Conservation (phyloP, 2,113 vertebrate genomes). For the Psophia crepitans region DNA sequence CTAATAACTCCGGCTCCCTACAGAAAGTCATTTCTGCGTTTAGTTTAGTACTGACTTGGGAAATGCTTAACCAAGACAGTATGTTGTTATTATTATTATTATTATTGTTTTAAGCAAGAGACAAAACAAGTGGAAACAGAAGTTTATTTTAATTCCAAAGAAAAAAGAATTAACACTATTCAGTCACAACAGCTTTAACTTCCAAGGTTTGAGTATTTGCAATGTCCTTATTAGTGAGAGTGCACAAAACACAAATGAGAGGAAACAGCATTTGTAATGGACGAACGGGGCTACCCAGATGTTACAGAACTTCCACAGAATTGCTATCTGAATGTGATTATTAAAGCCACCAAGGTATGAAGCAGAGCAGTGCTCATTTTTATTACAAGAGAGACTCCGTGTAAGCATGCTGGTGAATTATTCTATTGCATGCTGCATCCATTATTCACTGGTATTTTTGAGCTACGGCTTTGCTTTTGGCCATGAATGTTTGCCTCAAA, state of each 20-base stretch:
- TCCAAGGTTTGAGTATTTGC: not conserved
- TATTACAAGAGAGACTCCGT: not conserved
- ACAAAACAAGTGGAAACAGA: conserved; percentile 18
- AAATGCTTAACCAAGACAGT: not conserved
- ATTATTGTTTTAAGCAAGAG: not conserved
- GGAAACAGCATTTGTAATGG: not conserved
- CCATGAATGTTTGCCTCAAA: not conserved
- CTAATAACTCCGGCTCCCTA: not conserved
- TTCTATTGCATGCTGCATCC: not conserved
- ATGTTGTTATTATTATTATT: not conserved
- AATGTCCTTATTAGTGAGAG: not conserved
- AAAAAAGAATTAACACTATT: not conserved
- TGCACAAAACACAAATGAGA: not conserved
- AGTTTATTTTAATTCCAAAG: conserved; percentile 17
- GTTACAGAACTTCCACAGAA: not conserved
- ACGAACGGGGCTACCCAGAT: not conserved
- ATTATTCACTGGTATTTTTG: not conserved
- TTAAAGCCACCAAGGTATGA: not conserved
- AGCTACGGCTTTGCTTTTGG: not conserved
- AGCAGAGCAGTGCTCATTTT: not conserved
- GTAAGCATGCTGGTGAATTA: not conserved
- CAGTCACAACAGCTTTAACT: no score
- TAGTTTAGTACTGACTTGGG: not conserved
- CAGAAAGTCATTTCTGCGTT: not conserved
- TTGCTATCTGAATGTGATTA: not conserved